Evolutionary conservation across 2,888 invertebrate genomes (phyloP).

Genomic region (Phortica okadai): DNA sequence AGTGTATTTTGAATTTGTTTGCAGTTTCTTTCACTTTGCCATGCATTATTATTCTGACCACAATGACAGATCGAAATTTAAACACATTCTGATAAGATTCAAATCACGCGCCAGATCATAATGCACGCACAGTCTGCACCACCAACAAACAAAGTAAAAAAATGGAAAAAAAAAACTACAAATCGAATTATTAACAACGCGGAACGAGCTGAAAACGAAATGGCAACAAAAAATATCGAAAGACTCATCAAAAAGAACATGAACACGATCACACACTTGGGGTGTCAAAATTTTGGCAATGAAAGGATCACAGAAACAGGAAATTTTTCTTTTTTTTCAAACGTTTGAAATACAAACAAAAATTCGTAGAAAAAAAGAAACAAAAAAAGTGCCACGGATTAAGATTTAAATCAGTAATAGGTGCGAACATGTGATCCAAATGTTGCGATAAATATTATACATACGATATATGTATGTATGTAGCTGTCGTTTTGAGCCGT

Average conservation of each 20-base stretch:
- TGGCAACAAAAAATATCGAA: conserved; percentile 3
- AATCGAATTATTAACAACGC: conserved; percentile 33
- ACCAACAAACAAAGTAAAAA: no score
- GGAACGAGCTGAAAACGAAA: conserved; percentile 3
- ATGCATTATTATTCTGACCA: conserved; percentile 38
- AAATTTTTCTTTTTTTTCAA: conserved; percentile 39
- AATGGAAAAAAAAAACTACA: no score
- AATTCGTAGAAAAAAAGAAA: conserved; percentile 11
- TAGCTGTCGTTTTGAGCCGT: not conserved
- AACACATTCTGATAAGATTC: conserved; percentile 41
- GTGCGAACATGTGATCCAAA: conserved; percentile 62
- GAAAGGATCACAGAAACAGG: conserved; percentile 24
- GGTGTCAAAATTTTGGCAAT: conserved; percentile 35
- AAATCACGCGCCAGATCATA: conserved; percentile 36
- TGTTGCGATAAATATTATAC: conserved; percentile 48
- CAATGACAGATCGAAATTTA: conserved; percentile 36
- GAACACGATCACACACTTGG: conserved; percentile 28
- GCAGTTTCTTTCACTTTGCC: not conserved
- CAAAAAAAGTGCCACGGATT: conserved; percentile 51
- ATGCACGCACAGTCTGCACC: conserved; percentile 26
- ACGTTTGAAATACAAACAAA: conserved; percentile 27
- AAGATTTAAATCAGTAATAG: conserved; percentile 62
- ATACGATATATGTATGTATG: not conserved
- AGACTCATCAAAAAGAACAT: not conserved
- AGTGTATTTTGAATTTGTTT: conserved; percentile 7